phyloP scores from a whole-genome alignment of 2,888 invertebrate genomes.

The Uloborus plumipes region DNA sequence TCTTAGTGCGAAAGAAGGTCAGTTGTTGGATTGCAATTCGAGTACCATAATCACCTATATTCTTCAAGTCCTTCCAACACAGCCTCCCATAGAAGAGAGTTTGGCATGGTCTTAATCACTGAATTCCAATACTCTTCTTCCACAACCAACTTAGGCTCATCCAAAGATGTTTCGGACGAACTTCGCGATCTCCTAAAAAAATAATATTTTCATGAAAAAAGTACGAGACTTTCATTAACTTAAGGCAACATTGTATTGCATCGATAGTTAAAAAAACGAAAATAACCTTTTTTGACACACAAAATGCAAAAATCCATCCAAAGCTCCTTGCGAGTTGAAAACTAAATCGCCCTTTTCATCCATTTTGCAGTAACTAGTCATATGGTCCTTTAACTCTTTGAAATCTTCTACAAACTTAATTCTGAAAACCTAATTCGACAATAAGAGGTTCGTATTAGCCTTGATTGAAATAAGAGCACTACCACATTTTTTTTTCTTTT shows the following conservation, averaged over 20 bases:
- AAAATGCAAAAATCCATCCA: conserved; percentile 39
- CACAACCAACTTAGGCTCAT: background rate
- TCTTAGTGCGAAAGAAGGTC: too few species aligned
- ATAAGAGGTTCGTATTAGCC: too few species aligned
- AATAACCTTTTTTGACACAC: conserved; percentile 21
- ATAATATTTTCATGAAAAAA: background rate
- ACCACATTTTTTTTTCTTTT: too few species aligned
- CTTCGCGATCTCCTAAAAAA: background rate
- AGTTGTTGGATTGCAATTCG: too few species aligned
- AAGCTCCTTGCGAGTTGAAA: conserved; percentile 22
- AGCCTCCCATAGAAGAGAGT: conserved; percentile 40
- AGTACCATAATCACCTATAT: conserved; percentile 13
- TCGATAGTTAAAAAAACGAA: background rate
- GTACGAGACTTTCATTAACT: background rate
- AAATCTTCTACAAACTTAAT: conserved; percentile 40
- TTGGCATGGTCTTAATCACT: conserved; percentile 17
- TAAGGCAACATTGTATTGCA: background rate
- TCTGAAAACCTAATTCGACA: conserved; percentile 28
- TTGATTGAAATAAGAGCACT: too few species aligned
- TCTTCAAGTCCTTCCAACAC: conserved; percentile 15
- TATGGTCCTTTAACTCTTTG: conserved; percentile 39
- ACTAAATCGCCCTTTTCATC: conserved; percentile 5
- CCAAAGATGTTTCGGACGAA: background rate
- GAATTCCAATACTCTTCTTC: conserved; percentile 23
- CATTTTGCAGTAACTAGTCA: conserved; percentile 27